phyloP scores from a whole-genome alignment of 1,140 invertebrate genomes.

The Ooceraea biroi region DNA sequence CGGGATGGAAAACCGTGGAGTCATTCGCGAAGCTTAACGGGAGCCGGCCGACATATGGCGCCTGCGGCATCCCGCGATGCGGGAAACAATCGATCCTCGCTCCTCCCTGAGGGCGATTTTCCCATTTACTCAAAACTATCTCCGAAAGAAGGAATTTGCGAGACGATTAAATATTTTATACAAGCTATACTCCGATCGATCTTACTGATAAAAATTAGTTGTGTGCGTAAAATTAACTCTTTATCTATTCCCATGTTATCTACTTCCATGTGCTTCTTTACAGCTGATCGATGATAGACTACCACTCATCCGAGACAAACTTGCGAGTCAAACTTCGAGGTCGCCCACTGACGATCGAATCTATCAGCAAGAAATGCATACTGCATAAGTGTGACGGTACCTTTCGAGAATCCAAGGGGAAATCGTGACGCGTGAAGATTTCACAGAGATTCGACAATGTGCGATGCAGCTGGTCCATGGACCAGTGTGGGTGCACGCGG shows the following conservation, averaged over 20 bases:
- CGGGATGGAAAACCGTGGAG: conserved; percentile 49
- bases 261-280: neutral
- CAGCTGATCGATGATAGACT: conserved; percentile 9
- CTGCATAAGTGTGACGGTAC: conserved; percentile 51
- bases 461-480: conserved; percentile 68
- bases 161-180: too few species aligned
- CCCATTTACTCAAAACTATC: neutral
- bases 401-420: conserved; percentile 35
- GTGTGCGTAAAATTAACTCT: neutral
- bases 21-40: conserved; percentile 68
- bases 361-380: conserved; percentile 51
- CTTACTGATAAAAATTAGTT: too few species aligned
- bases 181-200: too few species aligned
- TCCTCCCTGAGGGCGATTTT: neutral
- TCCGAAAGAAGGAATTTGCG: neutral
- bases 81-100: conserved; percentile 32
- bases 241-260: neutral
- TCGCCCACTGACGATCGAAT: conserved; percentile 41
- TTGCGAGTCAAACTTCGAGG: conserved; percentile 18
- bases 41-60: conserved; percentile 65
- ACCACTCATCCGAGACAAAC: conserved; percentile 23
- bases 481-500: conserved; percentile 67
- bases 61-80: conserved; percentile 39
- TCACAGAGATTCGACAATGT: conserved; percentile 66
- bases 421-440: conserved; percentile 74